Percentiles rank a stretch among this genome's conserved stretches.
phyloP scores from a whole-genome alignment of 2,797 vertebrate genomes.

The Rhinella marina region DNA sequence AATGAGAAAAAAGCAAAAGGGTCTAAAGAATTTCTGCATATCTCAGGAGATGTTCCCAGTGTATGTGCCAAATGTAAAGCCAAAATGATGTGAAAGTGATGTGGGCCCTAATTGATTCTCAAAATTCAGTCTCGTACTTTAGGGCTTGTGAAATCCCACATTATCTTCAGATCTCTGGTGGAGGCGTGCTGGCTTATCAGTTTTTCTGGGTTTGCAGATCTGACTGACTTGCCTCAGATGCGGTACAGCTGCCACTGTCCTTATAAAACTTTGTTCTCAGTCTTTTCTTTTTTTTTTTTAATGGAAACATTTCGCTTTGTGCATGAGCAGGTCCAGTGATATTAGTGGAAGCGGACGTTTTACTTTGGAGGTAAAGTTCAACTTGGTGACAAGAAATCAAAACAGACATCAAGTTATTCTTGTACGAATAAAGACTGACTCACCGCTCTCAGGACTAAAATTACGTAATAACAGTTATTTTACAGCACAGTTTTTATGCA shows the following conservation, averaged over 20 bases:
- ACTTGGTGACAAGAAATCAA: constrained; percentile 1
- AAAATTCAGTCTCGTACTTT: no score
- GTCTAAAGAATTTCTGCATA: no score
- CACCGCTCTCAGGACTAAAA: background rate
- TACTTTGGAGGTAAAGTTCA: constrained; percentile 10
- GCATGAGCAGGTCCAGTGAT: constrained; percentile 1
- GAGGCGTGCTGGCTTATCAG: no score
- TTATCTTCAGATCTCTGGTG: no score
- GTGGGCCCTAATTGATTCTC: no score
- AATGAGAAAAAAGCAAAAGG: no score
- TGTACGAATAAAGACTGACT: background rate
- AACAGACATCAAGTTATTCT: background rate
- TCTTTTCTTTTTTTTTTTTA: background rate
- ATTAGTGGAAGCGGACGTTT: background rate
- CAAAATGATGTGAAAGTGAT: no score
- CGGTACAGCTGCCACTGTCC: background rate
- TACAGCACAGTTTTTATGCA: background rate
- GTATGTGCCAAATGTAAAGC: no score
- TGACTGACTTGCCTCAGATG: background rate
- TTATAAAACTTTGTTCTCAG: background rate
- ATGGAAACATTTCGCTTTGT: background rate
- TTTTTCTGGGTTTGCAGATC: background rate
- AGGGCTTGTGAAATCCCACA: no score
- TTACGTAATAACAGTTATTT: background rate
- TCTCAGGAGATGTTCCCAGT: no score